Conservation (phyloP, 2,797 vertebrate species). For the Labeo calbasu region DNA sequence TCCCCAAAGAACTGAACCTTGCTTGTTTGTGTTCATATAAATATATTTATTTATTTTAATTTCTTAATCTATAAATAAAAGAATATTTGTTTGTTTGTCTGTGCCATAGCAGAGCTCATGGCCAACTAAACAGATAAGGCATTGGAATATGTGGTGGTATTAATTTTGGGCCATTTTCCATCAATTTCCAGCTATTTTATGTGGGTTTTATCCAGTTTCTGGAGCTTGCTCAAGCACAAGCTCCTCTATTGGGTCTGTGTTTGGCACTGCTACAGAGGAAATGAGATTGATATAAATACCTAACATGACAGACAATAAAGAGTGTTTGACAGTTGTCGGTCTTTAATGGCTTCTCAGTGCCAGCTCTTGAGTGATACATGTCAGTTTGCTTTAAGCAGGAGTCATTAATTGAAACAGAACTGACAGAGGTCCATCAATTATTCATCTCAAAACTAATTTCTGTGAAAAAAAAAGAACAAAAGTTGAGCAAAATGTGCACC, state of each 20-base stretch:
- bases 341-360: not conserved
- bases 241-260: not conserved
- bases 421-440: not conserved
- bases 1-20: not conserved
- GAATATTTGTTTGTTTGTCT: not conserved
- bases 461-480: not conserved
- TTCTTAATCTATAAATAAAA: not conserved
- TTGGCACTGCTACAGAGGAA: slow-evolving; percentile 21
- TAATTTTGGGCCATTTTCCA: not conserved
- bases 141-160: not conserved
- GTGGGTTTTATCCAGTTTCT: not conserved
- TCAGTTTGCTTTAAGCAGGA: not conserved
- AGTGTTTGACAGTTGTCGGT: not conserved
- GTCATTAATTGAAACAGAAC: not conserved
- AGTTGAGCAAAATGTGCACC: not conserved
- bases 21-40: not conserved
- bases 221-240: not conserved
- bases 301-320: slow-evolving; percentile 9
- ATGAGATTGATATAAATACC: slow-evolving; percentile 19
- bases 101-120: not conserved
- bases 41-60: slow-evolving; percentile 3
- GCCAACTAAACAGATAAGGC: too few relatives aligned
- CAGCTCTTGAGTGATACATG: slow-evolving; percentile 4
- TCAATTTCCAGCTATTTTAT: not conserved
- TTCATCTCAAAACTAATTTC: not conserved